phyloP scores from a whole-genome alignment of 2,113 vertebrate species.

The Oreotrochilus melanogaster region DNA sequence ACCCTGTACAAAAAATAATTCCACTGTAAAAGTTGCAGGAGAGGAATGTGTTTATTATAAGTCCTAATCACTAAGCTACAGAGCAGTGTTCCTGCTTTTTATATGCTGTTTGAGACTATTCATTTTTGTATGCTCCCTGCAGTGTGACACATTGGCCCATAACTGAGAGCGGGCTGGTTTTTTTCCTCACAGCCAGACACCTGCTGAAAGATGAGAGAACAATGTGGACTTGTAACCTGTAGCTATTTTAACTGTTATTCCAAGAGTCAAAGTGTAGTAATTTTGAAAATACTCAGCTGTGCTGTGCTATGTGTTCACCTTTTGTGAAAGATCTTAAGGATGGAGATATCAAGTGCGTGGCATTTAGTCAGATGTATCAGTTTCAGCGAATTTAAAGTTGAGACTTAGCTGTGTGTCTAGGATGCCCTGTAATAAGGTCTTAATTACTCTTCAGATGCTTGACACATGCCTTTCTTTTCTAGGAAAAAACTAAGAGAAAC shows the following conservation, averaged over 20 bases:
- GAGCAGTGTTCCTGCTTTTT: not conserved
- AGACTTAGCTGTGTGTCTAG: not conserved
- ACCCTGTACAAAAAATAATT: not conserved
- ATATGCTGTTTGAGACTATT: not conserved
- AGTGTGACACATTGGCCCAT: not conserved
- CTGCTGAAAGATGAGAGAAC: not conserved
- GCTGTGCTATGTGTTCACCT: accelerated
- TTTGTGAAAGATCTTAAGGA: not conserved
- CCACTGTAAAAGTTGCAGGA: not conserved
- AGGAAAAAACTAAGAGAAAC: not conserved
- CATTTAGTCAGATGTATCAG: not conserved
- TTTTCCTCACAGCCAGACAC: not conserved
- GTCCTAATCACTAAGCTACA: not conserved
- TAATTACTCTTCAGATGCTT: not conserved
- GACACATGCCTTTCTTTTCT: not conserved
- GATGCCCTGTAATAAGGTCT: not conserved
- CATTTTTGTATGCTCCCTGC: not conserved
- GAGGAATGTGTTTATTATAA: not conserved
- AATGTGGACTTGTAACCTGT: not conserved
- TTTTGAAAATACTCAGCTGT: not conserved
- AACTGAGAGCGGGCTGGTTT: not conserved
- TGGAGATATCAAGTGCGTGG: not conserved
- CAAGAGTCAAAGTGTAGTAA: not conserved
- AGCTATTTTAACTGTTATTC: not conserved
- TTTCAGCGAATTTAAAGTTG: not conserved